A percentile compares a stretch with the other conserved stretches of the same genome.
phyloP scores from a whole-genome alignment of 37 sponge, comb jelly and placozoan genomes.

The Aplysina aerophoba region DNA sequence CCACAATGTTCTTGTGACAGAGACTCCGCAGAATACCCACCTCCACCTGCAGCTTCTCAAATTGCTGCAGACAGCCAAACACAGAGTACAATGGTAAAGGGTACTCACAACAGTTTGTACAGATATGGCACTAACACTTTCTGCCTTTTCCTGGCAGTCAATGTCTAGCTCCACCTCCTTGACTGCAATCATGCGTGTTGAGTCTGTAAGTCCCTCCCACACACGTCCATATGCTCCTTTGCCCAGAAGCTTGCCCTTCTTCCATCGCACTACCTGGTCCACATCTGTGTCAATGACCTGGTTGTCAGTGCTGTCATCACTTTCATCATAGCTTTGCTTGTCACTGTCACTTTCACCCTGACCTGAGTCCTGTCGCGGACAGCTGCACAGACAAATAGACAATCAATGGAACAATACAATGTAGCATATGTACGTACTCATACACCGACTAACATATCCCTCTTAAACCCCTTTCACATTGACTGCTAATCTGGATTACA shows the following conservation, averaged over 20 bases:
- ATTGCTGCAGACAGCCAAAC: too few relatives aligned
- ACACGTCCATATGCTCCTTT: conserved; percentile 86
- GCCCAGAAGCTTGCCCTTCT: conserved; percentile 79
- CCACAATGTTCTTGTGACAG: conserved; percentile 82
- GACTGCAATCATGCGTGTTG: conserved; percentile 85
- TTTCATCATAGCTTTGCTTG: conserved; percentile 5
- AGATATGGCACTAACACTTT: conserved; percentile 66
- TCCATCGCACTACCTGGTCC: conserved; percentile 69
- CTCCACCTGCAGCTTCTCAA: conserved; percentile 77
- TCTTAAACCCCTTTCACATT: too few relatives aligned
- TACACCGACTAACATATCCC: conserved; percentile 6
- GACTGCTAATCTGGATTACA: too few relatives aligned
- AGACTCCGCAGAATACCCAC: conserved; percentile 83
- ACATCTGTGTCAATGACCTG: conserved; percentile 3
- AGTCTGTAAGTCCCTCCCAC: conserved; percentile 80
- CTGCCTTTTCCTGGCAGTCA: conserved; percentile 66
- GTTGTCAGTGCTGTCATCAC: conserved; percentile 26
- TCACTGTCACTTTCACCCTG: conserved; percentile 52
- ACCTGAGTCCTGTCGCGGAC: conserved; percentile 28
- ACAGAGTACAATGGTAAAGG: too few relatives aligned
- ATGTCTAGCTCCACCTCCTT: conserved; percentile 88
- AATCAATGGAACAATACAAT: not conserved
- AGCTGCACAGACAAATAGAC: not conserved
- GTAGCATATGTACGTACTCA: not conserved
- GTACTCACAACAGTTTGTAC: too few relatives aligned